Percentiles rank a stretch among this genome's conserved stretches.
phyloP scores from a whole-genome alignment of 2,113 vertebrate genomes.

The Lethenteron reissneri region DNA sequence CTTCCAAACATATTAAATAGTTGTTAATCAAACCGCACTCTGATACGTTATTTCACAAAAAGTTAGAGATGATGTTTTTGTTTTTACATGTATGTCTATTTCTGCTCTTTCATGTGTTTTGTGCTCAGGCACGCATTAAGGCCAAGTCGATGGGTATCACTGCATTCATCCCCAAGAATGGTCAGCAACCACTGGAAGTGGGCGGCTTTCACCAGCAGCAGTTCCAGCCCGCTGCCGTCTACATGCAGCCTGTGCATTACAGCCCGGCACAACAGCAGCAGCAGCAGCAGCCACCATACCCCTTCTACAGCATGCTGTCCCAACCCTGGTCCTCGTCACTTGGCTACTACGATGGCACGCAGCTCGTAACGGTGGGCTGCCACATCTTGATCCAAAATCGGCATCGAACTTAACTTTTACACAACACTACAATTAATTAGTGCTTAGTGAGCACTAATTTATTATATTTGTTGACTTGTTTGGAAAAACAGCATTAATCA shows the following conservation, averaged over 20 bases:
- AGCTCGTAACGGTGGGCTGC: too few relatives aligned
- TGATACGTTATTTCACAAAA: too few relatives aligned
- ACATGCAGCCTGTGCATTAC: neutral
- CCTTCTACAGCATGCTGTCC: neutral
- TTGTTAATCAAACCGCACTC: too few relatives aligned
- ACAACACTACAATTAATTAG: too few relatives aligned
- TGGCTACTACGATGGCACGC: neutral
- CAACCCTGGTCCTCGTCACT: neutral
- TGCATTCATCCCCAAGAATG: constrained; percentile 1
- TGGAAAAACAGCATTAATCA: too few relatives aligned
- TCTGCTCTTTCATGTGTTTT: neutral
- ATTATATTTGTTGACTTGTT: too few relatives aligned
- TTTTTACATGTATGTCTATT: neutral
- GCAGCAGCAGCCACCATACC: neutral
- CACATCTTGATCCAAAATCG: too few relatives aligned
- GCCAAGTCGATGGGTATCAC: constrained; percentile 2
- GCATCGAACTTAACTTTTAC: too few relatives aligned
- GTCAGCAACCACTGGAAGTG: neutral
- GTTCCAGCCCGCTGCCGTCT: neutral
- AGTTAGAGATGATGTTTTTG: neutral
- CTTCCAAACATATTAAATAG: too few relatives aligned
- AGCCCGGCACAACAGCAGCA: neutral
- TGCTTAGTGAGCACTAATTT: too few relatives aligned
- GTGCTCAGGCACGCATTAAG: constrained; percentile 4
- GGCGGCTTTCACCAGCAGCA: constrained; percentile 1